phyloP scores from a whole-genome alignment of 2,113 vertebrate species.

The Crotophaga sulcirostris region DNA sequence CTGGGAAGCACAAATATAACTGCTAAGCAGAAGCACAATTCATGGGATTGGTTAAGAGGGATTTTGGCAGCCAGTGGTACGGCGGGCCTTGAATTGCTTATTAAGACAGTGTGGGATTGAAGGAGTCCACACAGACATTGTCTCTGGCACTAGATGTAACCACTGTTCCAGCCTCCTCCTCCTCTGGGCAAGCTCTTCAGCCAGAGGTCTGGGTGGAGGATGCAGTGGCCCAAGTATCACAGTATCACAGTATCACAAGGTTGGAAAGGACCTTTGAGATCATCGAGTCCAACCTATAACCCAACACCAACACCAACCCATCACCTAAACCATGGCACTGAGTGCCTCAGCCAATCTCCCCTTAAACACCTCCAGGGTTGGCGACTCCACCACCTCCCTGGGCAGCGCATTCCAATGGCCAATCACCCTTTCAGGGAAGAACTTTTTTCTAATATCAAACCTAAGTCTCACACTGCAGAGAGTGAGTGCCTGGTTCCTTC shows the following conservation, averaged over 20 bases:
- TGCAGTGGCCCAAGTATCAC: neutral
- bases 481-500: neutral
- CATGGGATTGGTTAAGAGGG: neutral
- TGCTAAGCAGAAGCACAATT: neutral
- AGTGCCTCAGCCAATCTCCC: too few species aligned
- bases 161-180: neutral
- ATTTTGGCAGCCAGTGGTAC: neutral
- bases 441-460: too few species aligned
- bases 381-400: too few species aligned
- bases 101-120: neutral
- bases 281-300: too few species aligned
- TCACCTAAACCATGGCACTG: too few species aligned
- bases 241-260: neutral
- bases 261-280: too few species aligned
- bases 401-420: too few species aligned
- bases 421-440: too few species aligned
- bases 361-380: too few species aligned
- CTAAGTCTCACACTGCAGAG: neutral
- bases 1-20: neutral
- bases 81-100: neutral
- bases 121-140: neutral
- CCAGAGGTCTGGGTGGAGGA: neutral
- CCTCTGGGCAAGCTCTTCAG: neutral
- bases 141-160: neutral
- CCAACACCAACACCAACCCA: too few species aligned